phyloP scores from a whole-genome alignment of 2,113 vertebrate genomes.

The Conger conger region DNA sequence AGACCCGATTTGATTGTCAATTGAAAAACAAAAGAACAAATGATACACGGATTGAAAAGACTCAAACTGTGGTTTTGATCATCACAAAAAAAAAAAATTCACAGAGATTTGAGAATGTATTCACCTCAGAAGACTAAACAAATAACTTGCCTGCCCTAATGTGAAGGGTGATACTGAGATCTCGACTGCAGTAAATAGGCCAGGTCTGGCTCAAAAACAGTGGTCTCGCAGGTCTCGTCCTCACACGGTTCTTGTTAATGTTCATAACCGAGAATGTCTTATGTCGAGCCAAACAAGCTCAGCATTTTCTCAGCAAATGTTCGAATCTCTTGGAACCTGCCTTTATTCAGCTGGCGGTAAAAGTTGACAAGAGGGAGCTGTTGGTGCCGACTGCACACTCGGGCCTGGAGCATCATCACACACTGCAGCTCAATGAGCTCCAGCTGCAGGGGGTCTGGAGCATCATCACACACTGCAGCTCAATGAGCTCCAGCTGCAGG shows the following conservation, averaged over 20 bases:
- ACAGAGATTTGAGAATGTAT: neutral
- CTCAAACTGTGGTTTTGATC: no score
- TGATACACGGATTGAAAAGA: neutral
- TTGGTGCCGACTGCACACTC: constrained; percentile 14
- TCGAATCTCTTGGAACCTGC: neutral
- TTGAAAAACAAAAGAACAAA: neutral
- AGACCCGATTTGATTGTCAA: no score
- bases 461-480: no score
- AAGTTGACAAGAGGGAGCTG: constrained; percentile 5
- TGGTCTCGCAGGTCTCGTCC: neutral
- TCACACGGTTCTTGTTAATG: neutral
- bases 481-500: no score
- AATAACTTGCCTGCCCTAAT: no score
- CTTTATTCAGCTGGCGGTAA: constrained; percentile 8
- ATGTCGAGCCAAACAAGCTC: constrained; percentile 1
- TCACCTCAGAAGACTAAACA: no score
- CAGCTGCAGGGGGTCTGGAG: constrained; percentile 35
- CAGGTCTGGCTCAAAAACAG: neutral
- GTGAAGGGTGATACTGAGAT: no score
- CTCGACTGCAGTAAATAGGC: neutral
- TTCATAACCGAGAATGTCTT: neutral
- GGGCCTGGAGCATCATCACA: no score
- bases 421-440: constrained; percentile 38
- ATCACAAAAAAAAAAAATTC: neutral
- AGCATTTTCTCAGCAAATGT: neutral